A percentile compares a stretch with the other conserved stretches of the same genome.
phyloP scores from a whole-genome alignment of 2,888 invertebrate genomes.

The Troglohyphantes excavatus region DNA sequence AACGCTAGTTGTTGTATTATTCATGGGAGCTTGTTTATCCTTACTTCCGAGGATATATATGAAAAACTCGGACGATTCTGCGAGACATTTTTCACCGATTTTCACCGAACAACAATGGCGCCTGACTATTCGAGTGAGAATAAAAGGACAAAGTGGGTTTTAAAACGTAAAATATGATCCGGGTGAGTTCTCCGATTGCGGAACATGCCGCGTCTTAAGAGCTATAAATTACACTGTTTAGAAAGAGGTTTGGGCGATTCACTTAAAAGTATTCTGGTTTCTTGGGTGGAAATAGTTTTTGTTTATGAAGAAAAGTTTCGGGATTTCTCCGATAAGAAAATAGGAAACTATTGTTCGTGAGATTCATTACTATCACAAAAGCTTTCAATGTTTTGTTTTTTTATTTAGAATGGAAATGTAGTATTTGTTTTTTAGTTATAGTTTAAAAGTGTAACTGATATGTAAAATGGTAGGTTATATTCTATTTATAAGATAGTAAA shows the following conservation, averaged over 20 bases:
- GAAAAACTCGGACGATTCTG: background rate
- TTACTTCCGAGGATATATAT: background rate
- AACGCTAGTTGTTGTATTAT: background rate
- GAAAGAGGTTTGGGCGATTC: background rate
- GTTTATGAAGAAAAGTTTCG: too few species aligned
- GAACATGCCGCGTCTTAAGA: background rate
- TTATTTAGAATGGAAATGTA: too few species aligned
- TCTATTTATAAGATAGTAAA: too few species aligned
- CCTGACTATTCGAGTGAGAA: background rate
- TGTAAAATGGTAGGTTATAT: too few species aligned
- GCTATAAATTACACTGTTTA: background rate
- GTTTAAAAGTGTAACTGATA: too few species aligned
- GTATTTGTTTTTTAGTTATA: too few species aligned
- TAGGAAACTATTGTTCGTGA: too few species aligned
- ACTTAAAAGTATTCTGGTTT: too few species aligned
- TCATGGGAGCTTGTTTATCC: background rate
- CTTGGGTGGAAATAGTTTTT: too few species aligned
- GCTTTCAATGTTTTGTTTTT: too few species aligned
- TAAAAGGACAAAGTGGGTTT: conserved; percentile 5
- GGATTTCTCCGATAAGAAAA: too few species aligned
- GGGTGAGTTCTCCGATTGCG: background rate
- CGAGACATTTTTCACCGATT: background rate
- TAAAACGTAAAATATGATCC: background rate
- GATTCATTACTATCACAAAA: too few species aligned
- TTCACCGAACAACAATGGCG: background rate